Evolutionary conservation across 2,888 invertebrate genomes (phyloP), one percentile per base, ranked within the genome.

Genomic region (Plebejus argus): DNA sequence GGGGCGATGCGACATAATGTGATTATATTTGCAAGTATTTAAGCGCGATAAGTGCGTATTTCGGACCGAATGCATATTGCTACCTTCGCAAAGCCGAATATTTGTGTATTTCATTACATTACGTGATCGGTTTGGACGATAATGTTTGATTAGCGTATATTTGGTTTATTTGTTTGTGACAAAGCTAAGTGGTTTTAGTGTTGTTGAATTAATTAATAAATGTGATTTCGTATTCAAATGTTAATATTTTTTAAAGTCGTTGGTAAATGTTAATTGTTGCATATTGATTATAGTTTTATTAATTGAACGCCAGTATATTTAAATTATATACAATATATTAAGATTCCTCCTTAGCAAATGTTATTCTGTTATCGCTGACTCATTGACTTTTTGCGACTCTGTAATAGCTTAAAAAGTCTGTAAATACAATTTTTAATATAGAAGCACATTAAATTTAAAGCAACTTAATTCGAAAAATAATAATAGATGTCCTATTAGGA

Each of bases 21-120:
- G 89, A 91, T 91, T 92, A 87, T 91, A 93, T 93, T 92, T 91
- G 92, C 92, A 92, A 93, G 92, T 74, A 74, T 2, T 2, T 74
- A 91, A 93, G 72, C 45, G 23, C 49, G 82, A 76, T 78, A 76
- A 76, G 71, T 75, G 33, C 77, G 74, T 74, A 74, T 61, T 76
- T 56, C 53, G n/a, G 75, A 77, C 77, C 39, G 72, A 76, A 76
- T 53, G 49, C 74, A 74, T 74, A 53, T 74, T 74, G 74, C 74
- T 49, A 74, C 72, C 72, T 72, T 49, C 53, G 74, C 53, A 49
- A 49, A 53, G 74, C n/a, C 18, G 49, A 74, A 74, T 74, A 74
- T 74, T 53, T 74, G 74, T 53, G 28, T 49, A 53, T 28, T 74
- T 53, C 74, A 72, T 72, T 72, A 72, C 71, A 66, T 66, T 72